Base-by-base conservation (phyloP, 2,888 invertebrate species). In the Macrophya alboannulata region DNA sequence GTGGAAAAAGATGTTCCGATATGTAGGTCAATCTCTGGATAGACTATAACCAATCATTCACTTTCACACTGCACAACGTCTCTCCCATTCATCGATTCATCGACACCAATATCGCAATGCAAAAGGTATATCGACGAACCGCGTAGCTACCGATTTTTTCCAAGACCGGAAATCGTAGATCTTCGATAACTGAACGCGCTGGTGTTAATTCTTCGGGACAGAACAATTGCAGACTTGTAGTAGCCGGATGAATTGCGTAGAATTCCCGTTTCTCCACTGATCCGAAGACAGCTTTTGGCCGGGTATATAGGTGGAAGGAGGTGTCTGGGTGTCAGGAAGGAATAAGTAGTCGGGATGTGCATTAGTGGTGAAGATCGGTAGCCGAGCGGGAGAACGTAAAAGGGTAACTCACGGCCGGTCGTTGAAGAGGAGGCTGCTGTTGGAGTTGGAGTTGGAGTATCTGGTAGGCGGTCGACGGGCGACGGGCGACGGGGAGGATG, bases 371-470 rank as follows among this genome's bases (percentile, higher is more conserved):
- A 37, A 68, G 68, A 77, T 77, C 77, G 77, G 77, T 77, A 77
- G 77, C 77, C 77, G 77, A 45, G 74, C 74, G 74, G 55, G 37
- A 43, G 17, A 77, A 62, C 83, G 83, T 83, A 71, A 83, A 83
- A 83, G 68, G 83, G 83, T 83, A 83, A 83, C 83, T 83, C 83
- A 83, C 83, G 83, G 71, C 55, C 71, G 68, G 72, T 15, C 40
- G 85, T 85, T 48, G 85, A 79, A 72, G 65, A 79, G 77, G 59
- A 68, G 40, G 65, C 65, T 68, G 65, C n/a, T 59, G 84, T 62
- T 43, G 40, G 12, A 51, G 62, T 71, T 93, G 94, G 94, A 94
- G 94, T 94, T 92, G 94, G 93, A 93, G 93, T 93, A 91, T 94
- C 94, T 82, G 85, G 94, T 68, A 94, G 94, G 94, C 94, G 94